Evolutionary conservation across 2,797 vertebrate genomes (phyloP), one percentile per base, ranked within the genome.

Genomic region (Sebastes diaconus): DNA sequence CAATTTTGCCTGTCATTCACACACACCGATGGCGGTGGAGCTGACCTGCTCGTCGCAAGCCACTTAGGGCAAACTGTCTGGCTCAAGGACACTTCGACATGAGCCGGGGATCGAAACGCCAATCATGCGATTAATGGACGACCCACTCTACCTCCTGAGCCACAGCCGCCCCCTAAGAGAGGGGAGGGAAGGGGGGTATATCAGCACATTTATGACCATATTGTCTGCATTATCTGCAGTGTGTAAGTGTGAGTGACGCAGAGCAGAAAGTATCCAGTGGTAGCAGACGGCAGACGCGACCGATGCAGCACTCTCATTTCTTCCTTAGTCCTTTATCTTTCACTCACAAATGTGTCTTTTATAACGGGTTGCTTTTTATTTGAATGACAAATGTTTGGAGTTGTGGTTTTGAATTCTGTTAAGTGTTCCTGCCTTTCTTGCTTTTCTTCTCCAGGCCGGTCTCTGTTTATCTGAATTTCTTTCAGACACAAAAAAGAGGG

Each of bases 141-240:
- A 39, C n/a, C 55, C 1, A 11, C 18, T 39, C 22, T 13, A 11
- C 8, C 39, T 60, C 63, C 29, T 59, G n/a, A 59, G n/a, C 36
- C 29, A 36, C 52, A 14, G 68, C 8, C 22, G 8, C 27, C 58
- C 12, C 27, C 59, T 30, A 0, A 18, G 12, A 39, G n/a, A 22
- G n/a, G 13, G 25, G 55, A 22, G 57, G 32, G 42, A n/a, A 39
- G 32, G 16, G 46, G 18, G 29, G 16, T 5, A 12, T 67, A 7
- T 24, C 59, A 39, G 46, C 59, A 20, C 34, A 52, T 72, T 67
- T 57, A 75, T 72, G 63, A 20, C 75, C 75, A 89, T 74, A 72
- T 79, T 88, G 81, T 81, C 75, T 80, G 79, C 42, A 80, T 87
- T 84, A 84, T 81, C 24, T 50, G 59, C 11, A 20, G 63, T n/a